Evolutionary conservation across 2,888 invertebrate genomes (phyloP), one percentile per base, ranked within the genome.

Genomic region (Drosophila ustulata): DNA sequence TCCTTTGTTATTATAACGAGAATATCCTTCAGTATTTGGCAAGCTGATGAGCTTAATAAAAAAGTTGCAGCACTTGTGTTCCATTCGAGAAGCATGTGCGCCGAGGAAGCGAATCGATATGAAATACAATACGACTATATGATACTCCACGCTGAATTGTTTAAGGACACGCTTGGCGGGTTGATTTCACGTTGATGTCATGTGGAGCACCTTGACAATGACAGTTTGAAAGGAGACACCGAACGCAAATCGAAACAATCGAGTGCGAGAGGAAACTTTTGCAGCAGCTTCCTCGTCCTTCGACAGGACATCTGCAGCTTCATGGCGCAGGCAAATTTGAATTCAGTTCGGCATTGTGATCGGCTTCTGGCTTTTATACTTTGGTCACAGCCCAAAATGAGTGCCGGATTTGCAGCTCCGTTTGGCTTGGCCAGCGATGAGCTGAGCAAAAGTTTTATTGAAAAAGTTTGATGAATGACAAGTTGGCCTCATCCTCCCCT

Each of bases 391-490:
- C 55, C 46, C 34, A 11, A 39, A 71, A 62, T 75, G 62, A 69
- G 73, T 50, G 53, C 25, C 58, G 65, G 76, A 79, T 82, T 85
- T 81, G 62, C 68, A 85, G 82, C 66, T 71, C 25, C 50, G 55
- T 62, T 58, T 43, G 34, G 49, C 39, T 59, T 51, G 69, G 62
- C 47, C 78, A 55, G 61, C 47, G 58, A 56, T 55, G 69, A 66
- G 66, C 69, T 34, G 64, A 53, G 80, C 41, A 69, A 88, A 84
- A 84, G 84, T 84, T 88, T 88, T 84, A 84, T 84, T 84, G 88
- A 86, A 84, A 84, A 84, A 84, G 86, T 84, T 84, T 82, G 72
- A 88, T 86, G 83, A 86, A 86, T 86, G 86, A 78, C 73, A 86
- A 75, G 69, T 75, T 78, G 71, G 68, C 73, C 66, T 50, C 46